Percentiles rank a stretch among this genome's conserved stretches.
phyloP scores from a whole-genome alignment of 2,797 vertebrate genomes.

The Channa striata region DNA sequence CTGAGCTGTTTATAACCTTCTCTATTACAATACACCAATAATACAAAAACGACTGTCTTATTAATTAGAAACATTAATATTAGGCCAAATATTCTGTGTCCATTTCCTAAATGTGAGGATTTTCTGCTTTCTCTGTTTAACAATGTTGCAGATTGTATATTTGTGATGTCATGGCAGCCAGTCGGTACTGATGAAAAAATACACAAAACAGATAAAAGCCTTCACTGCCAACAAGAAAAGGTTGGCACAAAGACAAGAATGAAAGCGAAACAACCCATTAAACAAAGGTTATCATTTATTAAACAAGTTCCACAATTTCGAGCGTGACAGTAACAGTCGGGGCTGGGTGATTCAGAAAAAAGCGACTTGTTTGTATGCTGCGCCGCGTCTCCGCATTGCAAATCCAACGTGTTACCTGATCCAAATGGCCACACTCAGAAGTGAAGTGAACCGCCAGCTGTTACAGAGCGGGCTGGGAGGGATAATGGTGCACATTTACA shows the following conservation, averaged over 20 bases:
- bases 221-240: conserved; percentile 1
- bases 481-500: not conserved
- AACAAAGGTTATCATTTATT: too few species aligned
- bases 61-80: too few species aligned
- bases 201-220: not conserved
- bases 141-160: not conserved
- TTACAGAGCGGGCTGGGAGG: not conserved
- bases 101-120: too few species aligned
- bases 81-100: too few species aligned
- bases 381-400: not conserved
- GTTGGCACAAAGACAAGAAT: too few species aligned
- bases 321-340: not conserved
- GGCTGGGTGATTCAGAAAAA: too few species aligned
- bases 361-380: not conserved
- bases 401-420: not conserved
- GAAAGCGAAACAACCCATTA: too few species aligned
- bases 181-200: not conserved
- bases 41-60: too few species aligned
- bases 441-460: not conserved
- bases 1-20: not conserved
- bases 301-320: not conserved
- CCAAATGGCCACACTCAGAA: not conserved
- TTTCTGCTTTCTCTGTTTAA: not conserved
- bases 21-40: not conserved
- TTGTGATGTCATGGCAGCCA: not conserved